Conservation (phyloP, 2,888 invertebrate genomes). For the Dicranocentrus wangi region DNA sequence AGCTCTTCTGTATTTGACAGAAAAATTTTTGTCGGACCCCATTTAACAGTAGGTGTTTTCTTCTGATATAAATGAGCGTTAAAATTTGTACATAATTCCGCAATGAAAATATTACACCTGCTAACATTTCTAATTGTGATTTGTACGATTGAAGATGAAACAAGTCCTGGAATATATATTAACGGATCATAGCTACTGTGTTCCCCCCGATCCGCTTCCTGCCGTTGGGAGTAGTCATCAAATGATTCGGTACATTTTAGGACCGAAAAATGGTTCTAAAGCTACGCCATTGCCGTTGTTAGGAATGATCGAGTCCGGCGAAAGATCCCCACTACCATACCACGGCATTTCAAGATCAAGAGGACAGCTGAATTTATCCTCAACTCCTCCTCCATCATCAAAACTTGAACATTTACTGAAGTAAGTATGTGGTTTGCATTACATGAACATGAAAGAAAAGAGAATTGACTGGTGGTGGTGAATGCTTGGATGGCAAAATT, state of each 20-base stretch:
- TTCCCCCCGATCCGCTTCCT: conserved; percentile 56
- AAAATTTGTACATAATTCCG: too few relatives aligned
- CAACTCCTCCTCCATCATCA: conserved; percentile 40
- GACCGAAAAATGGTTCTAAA: conserved; percentile 56
- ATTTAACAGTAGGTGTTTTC: conserved; percentile 35
- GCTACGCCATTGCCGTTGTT: conserved; percentile 30
- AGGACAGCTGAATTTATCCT: conserved; percentile 28
- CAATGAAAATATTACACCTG: background rate
- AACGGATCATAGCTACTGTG: conserved; percentile 67
- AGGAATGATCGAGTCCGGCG: conserved; percentile 10
- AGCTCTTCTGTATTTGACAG: conserved; percentile 39
- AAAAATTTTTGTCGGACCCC: conserved; percentile 43
- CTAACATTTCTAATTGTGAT: background rate
- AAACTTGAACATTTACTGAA: conserved; percentile 55
- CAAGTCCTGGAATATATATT: conserved; percentile 63
- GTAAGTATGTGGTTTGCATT: conserved; percentile 23
- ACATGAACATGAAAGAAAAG: too few relatives aligned
- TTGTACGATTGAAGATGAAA: conserved; percentile 47
- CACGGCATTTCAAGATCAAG: conserved; percentile 14
- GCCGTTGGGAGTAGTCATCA: conserved; percentile 56
- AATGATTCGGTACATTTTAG: conserved; percentile 56
- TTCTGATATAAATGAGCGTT: too few relatives aligned
- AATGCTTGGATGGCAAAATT: too few relatives aligned
- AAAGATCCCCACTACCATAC: conserved; percentile 16
- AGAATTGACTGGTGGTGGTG: too few relatives aligned